These are phyloP conservation scores for Sericinus montela DNA, from an alignment of 2,888 invertebrate genomes.

Conservation along the genomic window DNA sequence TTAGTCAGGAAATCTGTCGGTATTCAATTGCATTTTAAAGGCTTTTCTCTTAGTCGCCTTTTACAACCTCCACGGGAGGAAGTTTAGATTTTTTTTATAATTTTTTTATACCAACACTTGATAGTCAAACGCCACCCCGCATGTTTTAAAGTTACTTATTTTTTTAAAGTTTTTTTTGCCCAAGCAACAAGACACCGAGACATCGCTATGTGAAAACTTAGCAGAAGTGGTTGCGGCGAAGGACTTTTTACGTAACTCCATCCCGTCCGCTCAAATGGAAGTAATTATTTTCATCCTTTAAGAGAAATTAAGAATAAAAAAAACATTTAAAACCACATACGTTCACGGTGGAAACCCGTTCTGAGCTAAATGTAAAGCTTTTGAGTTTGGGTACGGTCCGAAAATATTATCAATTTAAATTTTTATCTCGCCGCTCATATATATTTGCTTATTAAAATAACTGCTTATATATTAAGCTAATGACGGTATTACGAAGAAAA, in stretches of 20 bases:
- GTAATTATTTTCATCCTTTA: slow-evolving; percentile 53
- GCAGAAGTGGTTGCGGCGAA: slow-evolving; percentile 33
- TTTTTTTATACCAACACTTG: too few species aligned
- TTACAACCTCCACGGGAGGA: too few species aligned
- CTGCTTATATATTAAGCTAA: not conserved
- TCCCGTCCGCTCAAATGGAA: slow-evolving; percentile 46
- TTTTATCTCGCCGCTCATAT: slow-evolving; percentile 2
- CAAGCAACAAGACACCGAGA: slow-evolving; percentile 55
- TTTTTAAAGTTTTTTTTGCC: slow-evolving; percentile 19
- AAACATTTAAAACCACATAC: slow-evolving; percentile 1
- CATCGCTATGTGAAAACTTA: slow-evolving; percentile 43
- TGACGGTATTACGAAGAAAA: not conserved
- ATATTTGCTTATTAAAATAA: slow-evolving; percentile 13
- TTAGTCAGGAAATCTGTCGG: too few species aligned
- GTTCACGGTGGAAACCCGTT: slow-evolving; percentile 7
- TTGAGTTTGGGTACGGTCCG: slow-evolving; percentile 1
- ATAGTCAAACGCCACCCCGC: too few species aligned
- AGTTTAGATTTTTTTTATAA: too few species aligned
- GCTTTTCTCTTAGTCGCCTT: too few species aligned
- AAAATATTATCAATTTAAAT: slow-evolving; percentile 19
- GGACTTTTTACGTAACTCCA: slow-evolving; percentile 52
- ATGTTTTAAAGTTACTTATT: too few species aligned
- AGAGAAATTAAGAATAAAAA: slow-evolving; percentile 16
- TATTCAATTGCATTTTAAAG: too few species aligned
- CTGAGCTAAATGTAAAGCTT: not conserved